Percentiles rank a stretch among this genome's conserved stretches.
Evolutionary conservation across 2,113 vertebrate genomes (phyloP).

Genomic region (Ammodytes marinus): DNA sequence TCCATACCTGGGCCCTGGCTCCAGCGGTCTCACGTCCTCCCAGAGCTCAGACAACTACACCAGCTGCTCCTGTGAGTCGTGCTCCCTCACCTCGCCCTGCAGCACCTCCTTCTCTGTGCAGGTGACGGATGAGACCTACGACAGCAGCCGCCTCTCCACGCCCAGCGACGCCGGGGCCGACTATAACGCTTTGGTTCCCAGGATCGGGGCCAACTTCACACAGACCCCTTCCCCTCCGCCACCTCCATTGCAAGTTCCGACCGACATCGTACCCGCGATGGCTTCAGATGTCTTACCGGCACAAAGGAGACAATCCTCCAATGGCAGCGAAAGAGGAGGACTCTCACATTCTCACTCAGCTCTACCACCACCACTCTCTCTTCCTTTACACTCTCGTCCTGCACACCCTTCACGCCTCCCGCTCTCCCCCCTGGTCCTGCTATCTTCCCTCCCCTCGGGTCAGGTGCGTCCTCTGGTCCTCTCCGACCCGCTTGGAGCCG

Average conservation of each 20-base stretch:
- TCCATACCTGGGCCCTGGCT: slow-evolving; percentile 71
- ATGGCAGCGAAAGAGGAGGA: slow-evolving; percentile 29
- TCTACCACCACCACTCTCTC: slow-evolving; percentile 47
- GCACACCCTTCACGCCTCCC: slow-evolving; percentile 58
- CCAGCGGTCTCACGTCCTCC: slow-evolving; percentile 83
- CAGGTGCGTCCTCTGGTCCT: slow-evolving; percentile 59
- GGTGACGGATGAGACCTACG: slow-evolving; percentile 87
- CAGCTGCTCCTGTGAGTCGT: slow-evolving; percentile 92
- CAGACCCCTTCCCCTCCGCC: slow-evolving; percentile 26
- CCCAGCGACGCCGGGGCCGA: slow-evolving; percentile 76
- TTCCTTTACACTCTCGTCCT: slow-evolving; percentile 61
- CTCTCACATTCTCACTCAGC: slow-evolving; percentile 3
- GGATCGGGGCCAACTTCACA: slow-evolving; percentile 12
- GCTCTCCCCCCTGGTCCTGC: slow-evolving; percentile 63
- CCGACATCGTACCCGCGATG: slow-evolving; percentile 58
- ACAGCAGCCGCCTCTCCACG: slow-evolving; percentile 84
- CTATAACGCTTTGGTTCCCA: slow-evolving; percentile 20
- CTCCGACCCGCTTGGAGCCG: slow-evolving; percentile 67
- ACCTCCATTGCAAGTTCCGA: slow-evolving; percentile 35
- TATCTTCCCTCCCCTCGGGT: slow-evolving; percentile 60
- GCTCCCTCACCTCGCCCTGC: slow-evolving; percentile 89
- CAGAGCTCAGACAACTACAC: slow-evolving; percentile 90
- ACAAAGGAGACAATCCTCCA: slow-evolving; percentile 42
- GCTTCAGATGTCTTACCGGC: slow-evolving; percentile 60
- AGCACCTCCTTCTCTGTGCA: slow-evolving; percentile 89